Conservation (phyloP, 1,140 invertebrate species). For the Drosophila sp. region DNA sequence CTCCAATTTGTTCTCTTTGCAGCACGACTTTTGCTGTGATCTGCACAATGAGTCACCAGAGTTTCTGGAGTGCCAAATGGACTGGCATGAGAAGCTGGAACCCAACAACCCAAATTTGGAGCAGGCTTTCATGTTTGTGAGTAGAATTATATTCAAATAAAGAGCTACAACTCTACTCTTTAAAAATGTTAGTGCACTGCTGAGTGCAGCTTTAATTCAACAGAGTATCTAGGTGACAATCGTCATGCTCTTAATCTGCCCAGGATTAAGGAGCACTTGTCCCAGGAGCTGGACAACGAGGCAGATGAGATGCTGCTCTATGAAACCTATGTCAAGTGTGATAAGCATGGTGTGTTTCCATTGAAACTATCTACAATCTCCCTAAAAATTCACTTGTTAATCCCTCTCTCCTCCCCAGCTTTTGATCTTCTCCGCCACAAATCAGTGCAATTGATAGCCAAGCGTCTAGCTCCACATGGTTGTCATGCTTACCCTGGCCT, state of each 20-base stretch:
- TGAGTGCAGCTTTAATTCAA: constrained; percentile 62
- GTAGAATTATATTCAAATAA: constrained; percentile 2
- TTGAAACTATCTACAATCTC: no score
- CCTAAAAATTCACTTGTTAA: not conserved
- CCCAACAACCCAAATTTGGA: constrained; percentile 55
- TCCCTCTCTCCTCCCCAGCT: constrained; percentile 19
- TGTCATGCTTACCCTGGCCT: constrained; percentile 66
- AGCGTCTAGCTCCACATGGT: constrained; percentile 30
- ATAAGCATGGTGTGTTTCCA: constrained; percentile 51
- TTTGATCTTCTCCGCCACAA: constrained; percentile 35
- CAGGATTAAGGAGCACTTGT: constrained; percentile 48
- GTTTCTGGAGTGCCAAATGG: constrained; percentile 52
- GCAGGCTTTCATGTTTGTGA: constrained; percentile 66
- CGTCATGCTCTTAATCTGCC: constrained; percentile 51
- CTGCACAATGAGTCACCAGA: constrained; percentile 58
- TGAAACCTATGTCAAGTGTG: constrained; percentile 63
- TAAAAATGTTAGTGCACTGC: constrained; percentile 52
- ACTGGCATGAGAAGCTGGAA: constrained; percentile 58
- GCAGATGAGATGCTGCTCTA: constrained; percentile 52
- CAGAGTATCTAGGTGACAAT: constrained; percentile 52
- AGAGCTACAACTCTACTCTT: not conserved
- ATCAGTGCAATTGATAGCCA: constrained; percentile 37
- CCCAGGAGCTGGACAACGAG: constrained; percentile 43
- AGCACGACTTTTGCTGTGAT: constrained; percentile 75
- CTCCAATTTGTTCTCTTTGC: not conserved